Base-by-base conservation (phyloP, 1,140 invertebrate genomes). In the Drosophila carrolli region DNA sequence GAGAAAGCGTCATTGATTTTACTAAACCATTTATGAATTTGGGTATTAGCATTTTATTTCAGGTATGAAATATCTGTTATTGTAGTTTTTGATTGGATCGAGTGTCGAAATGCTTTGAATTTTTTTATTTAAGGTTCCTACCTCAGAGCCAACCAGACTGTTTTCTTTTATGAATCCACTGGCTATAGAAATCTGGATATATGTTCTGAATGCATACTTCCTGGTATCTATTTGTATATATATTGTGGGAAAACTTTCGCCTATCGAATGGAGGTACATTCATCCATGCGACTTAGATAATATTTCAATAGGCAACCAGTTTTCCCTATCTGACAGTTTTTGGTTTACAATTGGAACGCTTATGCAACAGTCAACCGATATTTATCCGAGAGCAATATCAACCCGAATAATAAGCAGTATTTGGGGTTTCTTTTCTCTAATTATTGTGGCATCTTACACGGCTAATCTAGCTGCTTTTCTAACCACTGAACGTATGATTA, bases 121-220 rank as follows among this genome's bases (percentile, higher is more conserved):
- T 0, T 29, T 48, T 44, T 37, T 11, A 51, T 61, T 78, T 58
- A 29, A 98, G 96, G 97, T 97, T 77, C 98, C 96, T 38, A 97
- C 95, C 72, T 97, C 96, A 75, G 97, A 97, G 89, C 97, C 98
- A 13, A 97, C 97, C 0, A 93, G 97, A 61, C 94, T 99, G 29
- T 99, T 99, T 93, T 98, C 97, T 81, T 99, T 99, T 94, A 95
- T 99, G 93, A 98, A 98, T 91, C 98, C 98, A 0, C 93, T 99
- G 75, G 98, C 98, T 1, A 95, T 97, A 48, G 97, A 99, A 93
- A 98, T 99, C 71, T 99, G 98, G 98, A 94, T 98, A 29, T 98
- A 98, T 93, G 96, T 99, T 16, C 92, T 98, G 55, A 96, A 96
- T 1, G 97, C 97, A 3, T 99, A 98, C 93, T 94, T 98, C 29